phyloP scores from a whole-genome alignment of 2,797 vertebrate species.

The Thunnus albacares region DNA sequence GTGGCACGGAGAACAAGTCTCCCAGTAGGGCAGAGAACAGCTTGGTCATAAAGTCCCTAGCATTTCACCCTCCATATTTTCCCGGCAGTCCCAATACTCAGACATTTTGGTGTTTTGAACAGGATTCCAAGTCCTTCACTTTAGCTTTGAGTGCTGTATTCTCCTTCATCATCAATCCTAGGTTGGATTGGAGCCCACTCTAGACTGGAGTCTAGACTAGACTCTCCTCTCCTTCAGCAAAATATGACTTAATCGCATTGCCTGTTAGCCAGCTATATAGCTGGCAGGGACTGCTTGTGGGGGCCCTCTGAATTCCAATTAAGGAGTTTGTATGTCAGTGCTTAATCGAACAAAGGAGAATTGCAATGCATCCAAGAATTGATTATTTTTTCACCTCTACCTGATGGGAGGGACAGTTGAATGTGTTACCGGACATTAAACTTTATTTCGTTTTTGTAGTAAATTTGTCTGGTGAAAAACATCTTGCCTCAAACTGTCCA shows the following conservation, averaged over 20 bases:
- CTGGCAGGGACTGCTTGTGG: neutral
- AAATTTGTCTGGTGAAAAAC: slow-evolving; percentile 3
- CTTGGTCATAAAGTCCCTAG: no score
- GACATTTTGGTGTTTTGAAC: no score
- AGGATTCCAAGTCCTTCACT: no score
- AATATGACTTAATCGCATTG: neutral
- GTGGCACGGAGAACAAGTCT: no score
- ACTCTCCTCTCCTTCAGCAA: neutral
- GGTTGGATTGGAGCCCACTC: no score
- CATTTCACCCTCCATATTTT: no score
- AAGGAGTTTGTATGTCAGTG: neutral
- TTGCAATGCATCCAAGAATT: neutral
- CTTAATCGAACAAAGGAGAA: neutral
- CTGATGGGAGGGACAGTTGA: neutral
- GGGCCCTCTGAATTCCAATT: neutral
- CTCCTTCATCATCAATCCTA: no score
- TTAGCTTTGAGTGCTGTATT: no score
- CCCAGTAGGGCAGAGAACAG: no score
- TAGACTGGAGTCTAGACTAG: no score
- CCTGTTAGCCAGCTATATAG: neutral
- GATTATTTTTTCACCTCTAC: neutral
- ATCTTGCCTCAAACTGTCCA: neutral
- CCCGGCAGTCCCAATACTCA: no score
- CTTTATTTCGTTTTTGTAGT: neutral
- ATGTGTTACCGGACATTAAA: neutral